Evolutionary conservation across 2,113 vertebrate genomes (phyloP).

Genomic region (Scortum barcoo): DNA sequence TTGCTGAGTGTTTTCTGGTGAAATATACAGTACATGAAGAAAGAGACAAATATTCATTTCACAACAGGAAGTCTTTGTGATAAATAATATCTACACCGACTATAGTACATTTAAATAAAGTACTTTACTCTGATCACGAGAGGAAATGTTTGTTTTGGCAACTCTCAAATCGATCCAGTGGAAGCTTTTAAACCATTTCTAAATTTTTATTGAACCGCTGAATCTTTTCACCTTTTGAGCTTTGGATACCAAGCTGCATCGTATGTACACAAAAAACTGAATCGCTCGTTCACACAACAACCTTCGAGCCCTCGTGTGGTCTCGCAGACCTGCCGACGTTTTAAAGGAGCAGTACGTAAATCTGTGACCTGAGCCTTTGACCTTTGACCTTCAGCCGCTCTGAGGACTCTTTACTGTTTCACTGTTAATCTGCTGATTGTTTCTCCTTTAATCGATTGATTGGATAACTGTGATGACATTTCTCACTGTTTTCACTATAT

Average conservation of each 20-base stretch:
- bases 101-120: conserved; percentile 43
- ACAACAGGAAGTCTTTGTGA: conserved; percentile 36
- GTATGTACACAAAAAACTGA: background rate
- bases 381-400: background rate
- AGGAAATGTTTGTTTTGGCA: conserved; percentile 71
- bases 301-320: background rate
- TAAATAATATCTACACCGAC: conserved; percentile 51
- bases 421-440: too few species aligned
- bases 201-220: conserved; percentile 16
- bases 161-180: conserved; percentile 70
- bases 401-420: too few species aligned
- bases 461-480: too few species aligned
- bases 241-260: conserved; percentile 65
- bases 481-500: too few species aligned
- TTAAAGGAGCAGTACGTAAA: conserved; percentile 8
- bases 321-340: background rate
- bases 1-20: conserved; percentile 22
- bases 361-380: background rate
- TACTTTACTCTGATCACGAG: conserved; percentile 27
- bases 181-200: too few species aligned
- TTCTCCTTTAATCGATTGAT: too few species aligned
- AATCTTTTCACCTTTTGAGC: conserved; percentile 41
- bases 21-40: conserved; percentile 40
- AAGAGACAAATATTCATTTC: background rate
- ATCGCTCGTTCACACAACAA: conserved; percentile 1